Percentiles rank a stretch among this genome's conserved stretches.
Conservation (phyloP, 2,797 vertebrate genomes). For the Poeciliopsis presidionis region DNA sequence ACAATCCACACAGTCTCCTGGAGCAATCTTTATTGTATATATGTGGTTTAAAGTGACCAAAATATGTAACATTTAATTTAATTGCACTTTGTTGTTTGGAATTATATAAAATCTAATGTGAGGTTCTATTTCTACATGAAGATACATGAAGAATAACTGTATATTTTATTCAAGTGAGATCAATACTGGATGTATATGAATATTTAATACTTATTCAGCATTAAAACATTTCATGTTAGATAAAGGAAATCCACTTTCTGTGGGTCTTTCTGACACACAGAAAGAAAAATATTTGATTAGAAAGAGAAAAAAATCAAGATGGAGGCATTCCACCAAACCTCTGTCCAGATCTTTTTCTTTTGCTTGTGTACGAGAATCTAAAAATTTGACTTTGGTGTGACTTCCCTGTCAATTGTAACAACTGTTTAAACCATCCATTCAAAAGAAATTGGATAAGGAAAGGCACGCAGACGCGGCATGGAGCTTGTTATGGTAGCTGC, state of each 20-base stretch:
- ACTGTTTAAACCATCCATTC: slow-evolving; percentile 23
- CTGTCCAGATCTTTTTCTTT: slow-evolving; percentile 2
- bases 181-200: slow-evolving; percentile 65
- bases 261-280: background rate
- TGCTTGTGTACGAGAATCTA: slow-evolving; percentile 26
- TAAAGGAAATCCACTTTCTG: slow-evolving; percentile 33
- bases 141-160: slow-evolving; percentile 51
- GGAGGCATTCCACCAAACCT: background rate
- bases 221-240: slow-evolving; percentile 59
- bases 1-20: background rate
- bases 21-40: background rate
- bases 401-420: slow-evolving; percentile 12
- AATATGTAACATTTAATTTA: background rate
- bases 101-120: background rate
- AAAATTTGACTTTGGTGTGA: background rate
- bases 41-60: background rate
- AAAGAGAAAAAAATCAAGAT: background rate
- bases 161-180: slow-evolving; percentile 64
- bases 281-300: background rate
- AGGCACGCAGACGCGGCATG: background rate
- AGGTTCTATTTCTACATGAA: slow-evolving; percentile 7
- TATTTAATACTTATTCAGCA: slow-evolving; percentile 82
- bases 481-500: background rate
- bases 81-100: background rate
- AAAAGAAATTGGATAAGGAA: background rate